Evolutionary conservation across 2,888 invertebrate genomes (phyloP).

Genomic region (Piscicola geometra): DNA sequence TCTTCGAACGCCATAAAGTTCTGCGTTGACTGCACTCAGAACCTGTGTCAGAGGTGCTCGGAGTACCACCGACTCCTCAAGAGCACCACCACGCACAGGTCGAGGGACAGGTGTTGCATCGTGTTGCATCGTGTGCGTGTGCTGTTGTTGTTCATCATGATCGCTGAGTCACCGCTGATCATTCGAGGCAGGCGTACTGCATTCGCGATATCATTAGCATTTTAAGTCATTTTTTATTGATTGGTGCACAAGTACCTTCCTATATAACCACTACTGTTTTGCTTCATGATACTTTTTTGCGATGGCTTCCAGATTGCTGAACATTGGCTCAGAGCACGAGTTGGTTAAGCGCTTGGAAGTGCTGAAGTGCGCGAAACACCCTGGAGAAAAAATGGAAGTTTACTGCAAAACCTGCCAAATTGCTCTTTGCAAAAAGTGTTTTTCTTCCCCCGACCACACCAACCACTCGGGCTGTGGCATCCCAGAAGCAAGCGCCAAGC

Average conservation of each 20-base stretch:
- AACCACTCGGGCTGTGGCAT: conserved; percentile 31
- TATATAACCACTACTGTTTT: too few relatives aligned
- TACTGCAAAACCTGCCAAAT: conserved; percentile 20
- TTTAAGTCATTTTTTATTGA: too few relatives aligned
- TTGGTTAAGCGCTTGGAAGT: background rate
- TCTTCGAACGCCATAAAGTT: conserved; percentile 10
- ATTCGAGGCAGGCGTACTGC: background rate
- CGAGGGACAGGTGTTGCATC: background rate
- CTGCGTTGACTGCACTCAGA: conserved; percentile 28
- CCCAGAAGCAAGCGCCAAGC: conserved; percentile 10
- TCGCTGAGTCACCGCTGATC: background rate
- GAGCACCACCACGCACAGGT: background rate
- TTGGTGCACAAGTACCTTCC: too few relatives aligned
- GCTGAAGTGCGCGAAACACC: background rate
- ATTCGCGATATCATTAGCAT: too few relatives aligned
- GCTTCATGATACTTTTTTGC: too few relatives aligned
- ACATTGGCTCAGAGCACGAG: conserved; percentile 3
- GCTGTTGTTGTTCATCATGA: background rate
- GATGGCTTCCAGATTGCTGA: background rate
- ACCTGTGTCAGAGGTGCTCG: conserved; percentile 30
- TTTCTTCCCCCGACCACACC: conserved; percentile 14
- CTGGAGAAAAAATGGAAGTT: conserved; percentile 1
- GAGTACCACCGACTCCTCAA: conserved; percentile 18
- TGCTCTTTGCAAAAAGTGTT: conserved; percentile 20
- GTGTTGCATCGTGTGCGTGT: background rate